Conservation (phyloP, 2,113 vertebrate genomes). For the Anolis sagrei region DNA sequence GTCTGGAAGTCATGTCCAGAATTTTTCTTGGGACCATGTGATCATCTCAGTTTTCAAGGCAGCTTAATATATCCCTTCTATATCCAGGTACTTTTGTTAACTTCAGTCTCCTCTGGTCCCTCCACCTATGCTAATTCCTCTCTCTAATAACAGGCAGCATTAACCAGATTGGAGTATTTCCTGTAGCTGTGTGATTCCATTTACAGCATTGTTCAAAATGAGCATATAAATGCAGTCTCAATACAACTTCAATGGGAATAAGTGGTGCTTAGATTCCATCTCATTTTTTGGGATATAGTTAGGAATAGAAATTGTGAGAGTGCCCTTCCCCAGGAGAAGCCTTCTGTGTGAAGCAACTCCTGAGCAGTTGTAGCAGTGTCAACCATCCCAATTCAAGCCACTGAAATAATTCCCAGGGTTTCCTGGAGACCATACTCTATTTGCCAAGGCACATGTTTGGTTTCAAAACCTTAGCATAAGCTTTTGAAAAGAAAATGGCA, state of each 20-base stretch:
- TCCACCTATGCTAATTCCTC: background rate
- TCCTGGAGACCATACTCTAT: background rate
- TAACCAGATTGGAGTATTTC: background rate
- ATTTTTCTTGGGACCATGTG: background rate
- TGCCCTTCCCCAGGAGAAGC: background rate
- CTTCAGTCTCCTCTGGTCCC: background rate
- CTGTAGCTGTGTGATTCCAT: background rate
- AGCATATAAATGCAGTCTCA: too few relatives aligned
- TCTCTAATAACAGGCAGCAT: background rate
- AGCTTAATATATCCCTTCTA: background rate
- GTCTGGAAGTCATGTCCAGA: too few relatives aligned
- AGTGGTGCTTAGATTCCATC: background rate
- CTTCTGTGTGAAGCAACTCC: background rate
- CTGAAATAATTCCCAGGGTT: background rate
- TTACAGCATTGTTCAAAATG: background rate
- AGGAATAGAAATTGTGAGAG: background rate
- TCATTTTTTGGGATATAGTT: background rate
- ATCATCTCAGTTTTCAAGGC: background rate
- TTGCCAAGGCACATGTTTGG: slow-evolving; percentile 46
- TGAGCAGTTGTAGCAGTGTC: too few relatives aligned
- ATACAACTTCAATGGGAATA: background rate
- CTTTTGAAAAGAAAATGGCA: slow-evolving; percentile 37
- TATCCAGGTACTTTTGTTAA: background rate
- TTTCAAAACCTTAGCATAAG: slow-evolving; percentile 53
- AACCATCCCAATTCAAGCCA: background rate